A percentile compares a stretch with the other conserved stretches of the same genome.
These are phyloP conservation scores for Neotragus pygmaeus DNA, from an alignment of 2,113 vertebrate genomes.

Conservation along the genomic window DNA sequence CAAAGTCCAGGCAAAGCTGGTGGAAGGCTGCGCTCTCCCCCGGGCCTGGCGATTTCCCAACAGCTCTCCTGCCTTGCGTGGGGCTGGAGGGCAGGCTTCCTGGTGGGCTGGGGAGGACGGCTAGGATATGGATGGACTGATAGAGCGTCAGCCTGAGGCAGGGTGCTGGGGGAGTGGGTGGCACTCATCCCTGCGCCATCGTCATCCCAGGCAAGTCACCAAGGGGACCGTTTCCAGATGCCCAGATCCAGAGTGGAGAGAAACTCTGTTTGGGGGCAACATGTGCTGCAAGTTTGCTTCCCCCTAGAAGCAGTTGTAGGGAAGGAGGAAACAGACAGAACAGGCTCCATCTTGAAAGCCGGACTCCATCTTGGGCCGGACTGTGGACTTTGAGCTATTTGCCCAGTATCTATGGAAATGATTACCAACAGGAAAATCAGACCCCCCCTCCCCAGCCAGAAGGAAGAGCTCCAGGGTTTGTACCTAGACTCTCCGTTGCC, in stretches of 20 bases:
- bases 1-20: not conserved
- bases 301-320: not conserved
- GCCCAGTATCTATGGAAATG: not conserved
- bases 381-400: not conserved
- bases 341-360: not conserved
- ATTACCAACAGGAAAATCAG: not conserved
- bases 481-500: not conserved
- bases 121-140: rapidly evolving
- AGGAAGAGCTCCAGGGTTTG: not conserved
- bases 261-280: not conserved
- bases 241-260: not conserved
- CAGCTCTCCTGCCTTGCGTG: too few species aligned
- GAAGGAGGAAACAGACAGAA: not conserved
- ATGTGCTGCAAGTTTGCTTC: not conserved
- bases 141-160: rapidly evolving
- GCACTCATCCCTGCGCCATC: not conserved
- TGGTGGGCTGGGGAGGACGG: not conserved
- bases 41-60: not conserved
- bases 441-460: rapidly evolving
- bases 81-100: not conserved
- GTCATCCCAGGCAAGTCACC: not conserved
- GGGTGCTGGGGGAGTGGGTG: not conserved
- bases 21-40: not conserved
- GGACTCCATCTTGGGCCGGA: not conserved
- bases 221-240: not conserved